Evolutionary conservation across 92 coral and sea anemone species (phyloP).

Genomic region (Porites divaricata): DNA sequence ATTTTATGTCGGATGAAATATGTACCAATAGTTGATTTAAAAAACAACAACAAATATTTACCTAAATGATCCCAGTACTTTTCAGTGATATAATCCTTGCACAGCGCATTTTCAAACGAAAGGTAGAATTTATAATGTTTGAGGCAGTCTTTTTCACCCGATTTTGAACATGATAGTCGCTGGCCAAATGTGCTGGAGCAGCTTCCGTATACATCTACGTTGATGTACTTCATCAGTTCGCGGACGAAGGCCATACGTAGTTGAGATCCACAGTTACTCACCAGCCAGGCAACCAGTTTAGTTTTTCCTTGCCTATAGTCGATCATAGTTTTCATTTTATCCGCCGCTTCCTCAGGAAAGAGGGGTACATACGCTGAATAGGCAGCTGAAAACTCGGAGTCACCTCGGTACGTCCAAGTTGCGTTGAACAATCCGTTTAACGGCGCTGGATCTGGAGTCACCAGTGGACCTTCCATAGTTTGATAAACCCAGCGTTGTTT

Average conservation of each 20-base stretch:
- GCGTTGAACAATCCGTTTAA: constrained; percentile 77
- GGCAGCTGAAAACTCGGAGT: constrained; percentile 85
- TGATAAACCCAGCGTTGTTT: constrained; percentile 81
- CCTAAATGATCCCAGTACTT: constrained; percentile 76
- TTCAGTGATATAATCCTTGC: constrained; percentile 86
- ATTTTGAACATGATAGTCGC: constrained; percentile 25
- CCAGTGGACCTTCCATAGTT: constrained; percentile 77
- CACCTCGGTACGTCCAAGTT: constrained; percentile 86
- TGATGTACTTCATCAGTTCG: constrained; percentile 53
- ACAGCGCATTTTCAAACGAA: constrained; percentile 79
- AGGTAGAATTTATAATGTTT: constrained; percentile 81
- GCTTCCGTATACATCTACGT: constrained; percentile 74
- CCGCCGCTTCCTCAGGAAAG: not conserved
- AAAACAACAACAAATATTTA: not conserved
- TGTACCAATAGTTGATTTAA: not conserved
- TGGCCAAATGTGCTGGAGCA: constrained; percentile 70
- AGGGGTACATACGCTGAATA: constrained; percentile 61
- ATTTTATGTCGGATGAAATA: too few species aligned
- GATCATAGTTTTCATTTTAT: not conserved
- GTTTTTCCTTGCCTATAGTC: constrained; percentile 73
- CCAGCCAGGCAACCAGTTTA: constrained; percentile 86
- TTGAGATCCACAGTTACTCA: constrained; percentile 70
- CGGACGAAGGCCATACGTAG: constrained; percentile 60
- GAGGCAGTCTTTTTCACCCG: constrained; percentile 32
- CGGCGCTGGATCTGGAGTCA: constrained; percentile 46